Conservation (phyloP, 1,140 invertebrate species). For the Drosophila repletoides region DNA sequence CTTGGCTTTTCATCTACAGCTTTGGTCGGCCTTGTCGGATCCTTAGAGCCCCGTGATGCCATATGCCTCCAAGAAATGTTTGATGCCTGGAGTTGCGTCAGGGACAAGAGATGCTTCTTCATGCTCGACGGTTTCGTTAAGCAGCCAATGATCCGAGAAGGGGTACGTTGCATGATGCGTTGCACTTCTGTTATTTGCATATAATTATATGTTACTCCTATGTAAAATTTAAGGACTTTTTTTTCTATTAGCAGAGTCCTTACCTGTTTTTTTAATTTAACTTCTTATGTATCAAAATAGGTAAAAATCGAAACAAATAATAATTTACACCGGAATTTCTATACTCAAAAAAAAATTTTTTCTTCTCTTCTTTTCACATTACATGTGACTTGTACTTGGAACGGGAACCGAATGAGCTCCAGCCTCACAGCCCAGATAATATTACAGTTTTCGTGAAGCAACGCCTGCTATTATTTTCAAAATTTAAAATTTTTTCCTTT, state of each 20-base stretch:
- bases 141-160: conserved; percentile 2
- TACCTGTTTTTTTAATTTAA: neutral
- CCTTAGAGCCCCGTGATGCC: neutral
- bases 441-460: neutral
- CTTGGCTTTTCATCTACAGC: no score
- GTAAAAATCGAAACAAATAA: no score
- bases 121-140: neutral
- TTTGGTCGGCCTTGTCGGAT: neutral
- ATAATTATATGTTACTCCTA: no score
- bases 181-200: neutral
- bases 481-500: neutral
- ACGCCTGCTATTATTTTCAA: conserved; percentile 1
- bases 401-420: conserved; percentile 21
- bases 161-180: conserved; percentile 20
- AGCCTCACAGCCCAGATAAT: neutral
- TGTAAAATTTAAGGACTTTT: no score
- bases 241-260: no score
- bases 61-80: neutral
- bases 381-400: conserved; percentile 18
- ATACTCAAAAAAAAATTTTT: neutral
- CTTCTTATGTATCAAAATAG: neutral
- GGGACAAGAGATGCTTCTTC: neutral
- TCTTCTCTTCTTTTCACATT: neutral
- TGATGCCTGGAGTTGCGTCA: neutral
- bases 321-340: no score